Percentiles rank a stretch among this genome's conserved stretches.
Evolutionary conservation across 2,797 vertebrate species (phyloP).

Genomic region (Borostomias antarcticus): DNA sequence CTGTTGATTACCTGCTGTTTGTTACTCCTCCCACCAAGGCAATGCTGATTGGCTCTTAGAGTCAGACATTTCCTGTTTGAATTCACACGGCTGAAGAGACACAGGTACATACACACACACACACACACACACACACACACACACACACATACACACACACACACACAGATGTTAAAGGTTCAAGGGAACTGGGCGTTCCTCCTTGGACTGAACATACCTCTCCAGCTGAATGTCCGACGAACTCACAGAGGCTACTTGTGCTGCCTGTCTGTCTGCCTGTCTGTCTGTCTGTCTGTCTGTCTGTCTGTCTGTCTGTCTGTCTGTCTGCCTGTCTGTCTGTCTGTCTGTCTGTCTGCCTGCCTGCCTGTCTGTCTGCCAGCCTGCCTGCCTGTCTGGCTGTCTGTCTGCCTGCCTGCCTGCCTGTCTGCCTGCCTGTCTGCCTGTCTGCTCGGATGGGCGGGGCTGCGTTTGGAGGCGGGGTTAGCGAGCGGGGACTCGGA

Average conservation of each 20-base stretch:
- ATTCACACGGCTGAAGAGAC: conserved; percentile 1
- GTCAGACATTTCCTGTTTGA: not conserved
- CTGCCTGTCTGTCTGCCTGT: conserved; percentile 10
- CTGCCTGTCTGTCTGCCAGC: too few relatives aligned
- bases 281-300: too few relatives aligned
- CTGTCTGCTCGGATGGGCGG: not conserved
- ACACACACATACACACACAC: not conserved
- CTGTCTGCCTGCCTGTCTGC: too few relatives aligned
- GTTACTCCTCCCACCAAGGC: not conserved
- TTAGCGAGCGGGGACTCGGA: not conserved
- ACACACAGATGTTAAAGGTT: not conserved
- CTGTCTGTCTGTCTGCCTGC: too few relatives aligned
- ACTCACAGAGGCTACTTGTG: conserved; percentile 26
- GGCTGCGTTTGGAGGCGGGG: not conserved
- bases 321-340: too few relatives aligned
- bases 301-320: too few relatives aligned
- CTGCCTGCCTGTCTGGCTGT: too few relatives aligned
- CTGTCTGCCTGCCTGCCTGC: too few relatives aligned
- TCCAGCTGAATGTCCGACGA: not conserved
- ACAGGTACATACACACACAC: not conserved
- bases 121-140: not conserved
- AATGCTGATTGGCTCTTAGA: conserved; percentile 1
- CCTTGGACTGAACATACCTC: conserved; percentile 1
- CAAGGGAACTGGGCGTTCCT: not conserved
- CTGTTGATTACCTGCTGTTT: not conserved